Percentiles rank a stretch among this genome's conserved stretches.
phyloP scores from a whole-genome alignment of 2,113 vertebrate genomes.

The Myrmecophaga tridactyla region DNA sequence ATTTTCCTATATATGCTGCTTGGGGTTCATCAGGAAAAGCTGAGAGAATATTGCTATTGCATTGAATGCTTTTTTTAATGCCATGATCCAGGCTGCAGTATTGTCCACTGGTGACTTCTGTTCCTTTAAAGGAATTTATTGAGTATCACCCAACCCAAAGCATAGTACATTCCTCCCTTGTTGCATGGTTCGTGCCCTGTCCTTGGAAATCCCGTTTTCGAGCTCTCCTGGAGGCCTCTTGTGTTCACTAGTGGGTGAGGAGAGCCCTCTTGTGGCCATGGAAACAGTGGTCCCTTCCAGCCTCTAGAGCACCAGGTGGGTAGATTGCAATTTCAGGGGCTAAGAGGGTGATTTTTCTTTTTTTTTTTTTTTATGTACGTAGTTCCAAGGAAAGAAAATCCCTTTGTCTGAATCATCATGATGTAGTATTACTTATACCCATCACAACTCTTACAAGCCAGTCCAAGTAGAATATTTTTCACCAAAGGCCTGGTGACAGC shows the following conservation, averaged over 20 bases:
- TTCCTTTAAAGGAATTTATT: neutral
- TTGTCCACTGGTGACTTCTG: neutral
- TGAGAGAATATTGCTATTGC: neutral
- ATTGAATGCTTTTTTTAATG: neutral
- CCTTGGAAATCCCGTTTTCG: constrained; percentile 20
- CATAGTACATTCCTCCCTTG: neutral
- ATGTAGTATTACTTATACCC: neutral
- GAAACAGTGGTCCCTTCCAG: neutral
- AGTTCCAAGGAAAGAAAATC: neutral
- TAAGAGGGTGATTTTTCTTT: neutral
- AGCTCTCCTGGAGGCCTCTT: rapidly evolving
- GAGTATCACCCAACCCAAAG: neutral
- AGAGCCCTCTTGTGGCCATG: constrained; percentile 66
- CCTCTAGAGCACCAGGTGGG: neutral
- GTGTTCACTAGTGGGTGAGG: neutral
- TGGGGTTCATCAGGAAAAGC: neutral
- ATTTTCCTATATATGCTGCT: neutral
- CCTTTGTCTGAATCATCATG: constrained; percentile 4
- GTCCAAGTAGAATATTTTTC: neutral
- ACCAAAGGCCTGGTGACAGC: neutral
- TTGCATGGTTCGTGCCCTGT: neutral
- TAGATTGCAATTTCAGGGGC: neutral
- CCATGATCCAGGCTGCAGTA: neutral
- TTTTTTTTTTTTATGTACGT: neutral
- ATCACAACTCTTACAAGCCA: neutral